Evolutionary conservation across 2,797 vertebrate species (phyloP), one percentile per base, ranked within the genome.

Genomic region (Heliangelus exortis): DNA sequence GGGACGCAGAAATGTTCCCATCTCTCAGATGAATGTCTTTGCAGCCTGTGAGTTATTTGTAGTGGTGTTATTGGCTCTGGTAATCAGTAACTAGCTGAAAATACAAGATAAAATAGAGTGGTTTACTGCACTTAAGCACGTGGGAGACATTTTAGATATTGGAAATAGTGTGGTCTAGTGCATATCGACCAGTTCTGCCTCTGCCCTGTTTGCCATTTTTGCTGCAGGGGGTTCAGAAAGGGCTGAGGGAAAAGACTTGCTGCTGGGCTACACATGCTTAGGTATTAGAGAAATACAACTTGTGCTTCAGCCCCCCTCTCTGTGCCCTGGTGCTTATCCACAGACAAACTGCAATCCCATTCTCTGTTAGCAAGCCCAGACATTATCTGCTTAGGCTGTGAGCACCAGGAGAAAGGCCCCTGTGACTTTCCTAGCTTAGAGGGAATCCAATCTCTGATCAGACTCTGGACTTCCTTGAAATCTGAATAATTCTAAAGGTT

Each of bases 391-490:
- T 78, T 72, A 48, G 29, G 59, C 65, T 59, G 36, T 45, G 67
- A 79, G 57, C 15, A 47, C 5, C 3, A n/a, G 25, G 33, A 76
- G 61, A 78, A 79, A 61, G 22, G 25, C 61, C 31, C 22, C 45
- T 51, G 58, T 1, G 7, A 31, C 43, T 80, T 91, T 91, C 31
- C 74, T n/a, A 57, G 36, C 28, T 39, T 67, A 31, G 74, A 47
- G n/a, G 63, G 59, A 86, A 76, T 53, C 62, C 4, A 4, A 2
- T 22, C 58, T 48, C 2, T 0, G 59, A 15, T 72, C 66, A 69
- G 80, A 93, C 91, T 95, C 93, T 28, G 53, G 71, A 89, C 45
- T 82, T 75, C 55, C 66, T 31, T 88, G 77, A 78, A 73, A 78
- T 73, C 5, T 39, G 55, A 90, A 28, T 87, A 53, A 62, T 57